Evolutionary conservation across 2,797 vertebrate genomes (phyloP), one percentile per base, ranked within the genome.

Genomic region (Cuniculus paca): DNA sequence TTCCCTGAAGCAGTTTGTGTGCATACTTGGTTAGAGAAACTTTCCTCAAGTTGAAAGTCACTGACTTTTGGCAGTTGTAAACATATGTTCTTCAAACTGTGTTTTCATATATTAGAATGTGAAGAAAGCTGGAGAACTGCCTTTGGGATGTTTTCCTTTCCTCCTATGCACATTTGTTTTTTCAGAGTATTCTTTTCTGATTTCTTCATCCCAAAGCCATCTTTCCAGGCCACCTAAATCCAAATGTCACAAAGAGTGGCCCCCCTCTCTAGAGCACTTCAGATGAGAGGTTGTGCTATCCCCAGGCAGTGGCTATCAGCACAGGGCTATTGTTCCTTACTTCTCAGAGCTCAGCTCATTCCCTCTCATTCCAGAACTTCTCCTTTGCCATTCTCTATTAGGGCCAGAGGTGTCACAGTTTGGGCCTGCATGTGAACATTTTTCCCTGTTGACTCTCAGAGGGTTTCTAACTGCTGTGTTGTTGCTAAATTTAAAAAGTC

Each of bases 11-110:
- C 7, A 61, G 60, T 79, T 84, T 90, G 17, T 88, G 56, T 70
- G 34, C 79, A 83, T 50, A 61, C n/a, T 95, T 92, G 84, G 28
- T 92, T 85, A 88, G 50, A 70, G 36, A 63, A 95, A 39, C 28
- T 90, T 97, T 95, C 39, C 28, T 91, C 56, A 28, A 83, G 45
- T 94, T 61, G 63, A 92, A 96, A 96, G 56, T 74, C 78, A 81
- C 79, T 48, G 65, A 58, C 81, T 58, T 74, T 48, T 78, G 60
- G 50, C 26, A 68, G 39, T 81, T 96, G 68, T 17, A 94, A 93
- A 93, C 78, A 65, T 80, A 22, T 85, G 61, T 93, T 96, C 56
- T 86, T 97, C 78, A 74, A 87, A 95, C 34, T 82, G 52, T 79
- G 45, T 63, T 90, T 92, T 93, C 90, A 6, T 74, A 3, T 83